Evolutionary conservation across 37 sponge, comb jelly and placozoan species (phyloP).

Genomic region (Dysidea cf. avara): DNA sequence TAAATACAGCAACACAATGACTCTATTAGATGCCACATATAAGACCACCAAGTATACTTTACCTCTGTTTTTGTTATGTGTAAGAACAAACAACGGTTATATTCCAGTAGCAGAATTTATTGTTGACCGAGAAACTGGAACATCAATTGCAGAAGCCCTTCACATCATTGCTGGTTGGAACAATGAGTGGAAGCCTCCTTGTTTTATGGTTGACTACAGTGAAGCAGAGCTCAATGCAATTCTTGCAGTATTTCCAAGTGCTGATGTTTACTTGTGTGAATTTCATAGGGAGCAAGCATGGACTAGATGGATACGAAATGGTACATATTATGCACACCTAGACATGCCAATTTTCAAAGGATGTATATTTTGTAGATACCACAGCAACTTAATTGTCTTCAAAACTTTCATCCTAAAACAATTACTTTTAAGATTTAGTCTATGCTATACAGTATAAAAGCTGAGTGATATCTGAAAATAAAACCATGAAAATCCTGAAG

Average conservation of each 20-base stretch:
- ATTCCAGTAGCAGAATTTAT: conserved; percentile 13
- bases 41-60: conserved; percentile 9
- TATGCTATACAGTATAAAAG: too few species aligned
- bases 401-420: too few species aligned
- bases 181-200: conserved; percentile 4
- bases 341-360: too few species aligned
- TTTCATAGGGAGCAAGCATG: conserved; percentile 13
- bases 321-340: too few species aligned
- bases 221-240: conserved; percentile 8
- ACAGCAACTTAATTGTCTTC: too few species aligned
- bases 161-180: not conserved
- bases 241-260: not conserved
- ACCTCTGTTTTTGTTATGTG: conserved; percentile 8
- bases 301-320: not conserved
- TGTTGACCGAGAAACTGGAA: not conserved
- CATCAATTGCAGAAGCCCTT: conserved; percentile 9
- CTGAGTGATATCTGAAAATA: too few species aligned
- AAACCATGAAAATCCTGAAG: too few species aligned
- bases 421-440: too few species aligned
- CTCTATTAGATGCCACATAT: conserved; percentile 10
- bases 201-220: conserved; percentile 13
- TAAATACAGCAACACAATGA: not conserved
- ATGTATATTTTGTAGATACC: too few species aligned
- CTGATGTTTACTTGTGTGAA: not conserved
- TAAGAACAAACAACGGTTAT: conserved; percentile 6